Evolutionary conservation across 2,113 vertebrate species (phyloP), one percentile per base, ranked within the genome.

Genomic region (Papio anubis): DNA sequence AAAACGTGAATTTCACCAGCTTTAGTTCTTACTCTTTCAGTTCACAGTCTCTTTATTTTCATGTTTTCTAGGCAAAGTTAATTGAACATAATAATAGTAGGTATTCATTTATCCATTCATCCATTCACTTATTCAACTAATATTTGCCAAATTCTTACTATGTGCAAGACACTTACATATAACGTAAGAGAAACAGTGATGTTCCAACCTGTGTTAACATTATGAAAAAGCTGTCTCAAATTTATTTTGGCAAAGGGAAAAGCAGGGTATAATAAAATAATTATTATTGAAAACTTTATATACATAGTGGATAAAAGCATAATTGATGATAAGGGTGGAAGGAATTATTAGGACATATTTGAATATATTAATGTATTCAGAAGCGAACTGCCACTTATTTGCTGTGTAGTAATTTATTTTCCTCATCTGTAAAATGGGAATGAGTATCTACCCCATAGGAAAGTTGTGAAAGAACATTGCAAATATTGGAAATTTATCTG

Each of bases 171-270:
- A 16, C 20, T 96, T 45, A 23, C n/a, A 86, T 83, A 82, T 79
- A 87, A 86, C 57, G 27, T 73, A 75, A 80, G 80, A 94, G 57
- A 93, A 96, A 81, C 40, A 50, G 20, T 79, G 48, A 80, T 92
- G 38, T 72, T 92, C 68, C 10, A 13, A 87, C 52, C 70, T 61
- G 83, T 94, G 55, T 59, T 84, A 70, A 64, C 25, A 55, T 75
- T 73, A 89, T 80, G 83, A 78, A 87, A 85, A 96, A 97, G 79
- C n/a, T 57, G 81, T 75, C 52, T 83, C 50, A 87, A 73, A 79
- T 90, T 72, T 97, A 84, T 88, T 96, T 97, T 96, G 78, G 48
- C 81, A 90, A 93, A 88, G 17, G 16, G 55, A 64, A 97, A 88
- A 57, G 61, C 43, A 84, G 78, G 38, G 30, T 93, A 48, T 73